Evolutionary conservation across 2,113 vertebrate species (phyloP).

Genomic region (chimpanzee (Pan troglodytes)): DNA sequence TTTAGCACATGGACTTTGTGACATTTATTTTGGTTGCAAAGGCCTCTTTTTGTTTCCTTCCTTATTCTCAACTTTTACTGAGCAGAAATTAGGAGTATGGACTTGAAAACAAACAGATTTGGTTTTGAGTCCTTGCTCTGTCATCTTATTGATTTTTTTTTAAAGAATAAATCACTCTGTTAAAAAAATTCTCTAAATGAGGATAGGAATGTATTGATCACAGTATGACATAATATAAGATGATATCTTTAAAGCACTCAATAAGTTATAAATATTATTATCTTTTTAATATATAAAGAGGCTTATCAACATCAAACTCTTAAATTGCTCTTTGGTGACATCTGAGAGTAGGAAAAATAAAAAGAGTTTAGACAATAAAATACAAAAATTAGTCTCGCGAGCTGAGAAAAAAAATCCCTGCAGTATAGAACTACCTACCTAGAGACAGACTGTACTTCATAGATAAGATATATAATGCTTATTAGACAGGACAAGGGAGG

Average conservation of each 20-base stretch:
- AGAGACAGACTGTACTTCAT: neutral
- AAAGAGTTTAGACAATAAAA: neutral
- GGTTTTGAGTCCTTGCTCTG: neutral
- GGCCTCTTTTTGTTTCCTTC: neutral
- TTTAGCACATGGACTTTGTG: neutral
- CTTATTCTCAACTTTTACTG: neutral
- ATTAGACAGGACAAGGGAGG: neutral
- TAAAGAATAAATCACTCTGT: neutral
- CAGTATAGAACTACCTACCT: too few species aligned
- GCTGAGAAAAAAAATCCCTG: too few species aligned
- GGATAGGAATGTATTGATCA: neutral
- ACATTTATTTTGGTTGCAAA: constrained; percentile 24
- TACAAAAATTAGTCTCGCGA: too few species aligned
- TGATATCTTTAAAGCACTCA: neutral
- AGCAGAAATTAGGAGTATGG: neutral
- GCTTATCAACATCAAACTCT: neutral
- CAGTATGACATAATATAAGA: neutral
- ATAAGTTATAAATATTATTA: neutral
- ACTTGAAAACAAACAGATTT: constrained; percentile 1
- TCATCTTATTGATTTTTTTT: neutral
- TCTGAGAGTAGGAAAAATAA: neutral
- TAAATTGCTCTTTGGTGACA: constrained; percentile 3
- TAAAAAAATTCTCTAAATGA: neutral
- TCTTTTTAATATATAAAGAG: neutral
- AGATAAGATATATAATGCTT: neutral